A percentile compares a stretch with the other conserved stretches of the same genome.
These are phyloP conservation scores for Abrostola triplasia DNA, from an alignment of 2,888 invertebrate genomes.

Conservation along the genomic window DNA sequence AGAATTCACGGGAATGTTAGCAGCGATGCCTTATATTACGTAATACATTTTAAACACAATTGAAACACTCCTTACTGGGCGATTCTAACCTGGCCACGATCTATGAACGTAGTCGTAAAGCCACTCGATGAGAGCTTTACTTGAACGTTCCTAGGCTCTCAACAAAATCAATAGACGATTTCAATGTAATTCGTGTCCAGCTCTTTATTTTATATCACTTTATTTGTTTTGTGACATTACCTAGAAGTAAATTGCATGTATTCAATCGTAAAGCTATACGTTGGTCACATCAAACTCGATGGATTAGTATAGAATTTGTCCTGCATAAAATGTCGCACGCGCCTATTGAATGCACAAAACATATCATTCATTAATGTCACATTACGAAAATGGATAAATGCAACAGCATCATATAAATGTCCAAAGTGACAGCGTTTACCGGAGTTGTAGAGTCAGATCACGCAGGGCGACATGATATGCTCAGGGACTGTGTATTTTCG, in stretches of 20 bases:
- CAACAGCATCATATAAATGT: constrained; percentile 67
- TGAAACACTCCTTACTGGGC: constrained; percentile 23
- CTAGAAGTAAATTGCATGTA: constrained; percentile 31
- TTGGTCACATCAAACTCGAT: constrained; percentile 33
- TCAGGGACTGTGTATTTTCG: constrained; percentile 58
- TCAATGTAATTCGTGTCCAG: constrained; percentile 41
- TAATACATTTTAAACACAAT: constrained; percentile 6
- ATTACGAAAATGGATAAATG: constrained; percentile 70
- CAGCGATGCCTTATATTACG: constrained; percentile 11
- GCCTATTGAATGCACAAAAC: constrained; percentile 66
- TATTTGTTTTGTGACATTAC: constrained; percentile 35
- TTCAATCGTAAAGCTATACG: constrained; percentile 30
- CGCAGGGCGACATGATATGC: constrained; percentile 64
- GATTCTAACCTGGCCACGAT: constrained; percentile 27
- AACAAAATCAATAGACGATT: constrained; percentile 43
- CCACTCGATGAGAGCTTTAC: constrained; percentile 34
- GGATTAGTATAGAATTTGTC: constrained; percentile 51
- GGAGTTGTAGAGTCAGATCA: constrained; percentile 69
- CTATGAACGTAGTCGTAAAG: constrained; percentile 41
- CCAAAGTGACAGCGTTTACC: constrained; percentile 54
- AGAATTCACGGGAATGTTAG: constrained; percentile 55
- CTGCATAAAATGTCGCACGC: constrained; percentile 45
- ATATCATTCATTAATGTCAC: constrained; percentile 70
- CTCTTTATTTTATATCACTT: constrained; percentile 34
- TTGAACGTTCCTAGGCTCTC: constrained; percentile 29